Evolutionary conservation across 2,113 vertebrate genomes (phyloP).

Genomic region (Protobothrops mucrosquamatus): DNA sequence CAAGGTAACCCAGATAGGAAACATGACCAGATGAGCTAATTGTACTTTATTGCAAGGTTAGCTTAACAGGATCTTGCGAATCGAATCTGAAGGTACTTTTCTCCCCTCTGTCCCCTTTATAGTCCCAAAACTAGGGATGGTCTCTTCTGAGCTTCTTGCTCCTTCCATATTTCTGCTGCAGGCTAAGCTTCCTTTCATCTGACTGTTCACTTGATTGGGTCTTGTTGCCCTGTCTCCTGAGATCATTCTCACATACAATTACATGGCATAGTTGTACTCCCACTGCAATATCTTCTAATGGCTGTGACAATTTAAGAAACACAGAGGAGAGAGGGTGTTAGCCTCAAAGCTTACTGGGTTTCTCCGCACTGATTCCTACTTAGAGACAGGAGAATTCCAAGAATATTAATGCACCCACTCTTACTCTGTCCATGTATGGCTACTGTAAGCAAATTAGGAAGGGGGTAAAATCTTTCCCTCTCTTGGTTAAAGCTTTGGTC

Average conservation of each 20-base stretch:
- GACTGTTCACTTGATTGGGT: background rate
- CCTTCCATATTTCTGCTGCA: background rate
- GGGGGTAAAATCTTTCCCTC: background rate
- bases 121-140: background rate
- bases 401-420: background rate
- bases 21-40: background rate
- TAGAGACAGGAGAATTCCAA: background rate
- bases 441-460: constrained; percentile 16
- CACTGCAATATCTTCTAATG: background rate
- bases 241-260: background rate
- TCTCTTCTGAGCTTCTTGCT: background rate
- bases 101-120: background rate
- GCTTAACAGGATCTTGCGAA: background rate
- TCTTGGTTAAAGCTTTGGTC: background rate
- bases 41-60: background rate
- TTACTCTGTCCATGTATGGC: background rate
- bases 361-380: background rate
- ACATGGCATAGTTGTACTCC: background rate
- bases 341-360: background rate
- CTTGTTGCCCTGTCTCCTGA: background rate
- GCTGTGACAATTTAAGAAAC: background rate
- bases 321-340: too few species aligned
- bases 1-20: background rate
- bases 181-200: background rate
- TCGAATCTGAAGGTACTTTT: background rate